phyloP scores from a whole-genome alignment of 2,888 invertebrate genomes.

The Drosophila sordidula region DNA sequence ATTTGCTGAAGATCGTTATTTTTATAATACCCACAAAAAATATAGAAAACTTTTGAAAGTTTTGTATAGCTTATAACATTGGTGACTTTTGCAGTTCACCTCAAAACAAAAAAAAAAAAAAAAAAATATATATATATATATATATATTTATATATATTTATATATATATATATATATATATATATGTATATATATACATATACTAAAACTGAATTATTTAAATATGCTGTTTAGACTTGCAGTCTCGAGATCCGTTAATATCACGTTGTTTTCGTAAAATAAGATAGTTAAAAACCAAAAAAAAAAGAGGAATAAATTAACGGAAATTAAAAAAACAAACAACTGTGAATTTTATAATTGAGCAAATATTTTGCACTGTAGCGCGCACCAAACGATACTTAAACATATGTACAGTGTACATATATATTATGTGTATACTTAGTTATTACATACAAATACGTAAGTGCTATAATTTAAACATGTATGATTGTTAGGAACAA shows the following conservation, averaged over 20 bases:
- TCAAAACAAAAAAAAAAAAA: background rate
- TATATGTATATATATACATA: background rate
- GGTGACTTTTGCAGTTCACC: background rate
- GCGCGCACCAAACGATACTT: conserved; percentile 58
- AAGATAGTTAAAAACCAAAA: conserved; percentile 15
- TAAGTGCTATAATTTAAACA: conserved; percentile 25
- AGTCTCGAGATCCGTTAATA: conserved; percentile 7
- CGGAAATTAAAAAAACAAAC: conserved; percentile 6
- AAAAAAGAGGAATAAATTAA: background rate
- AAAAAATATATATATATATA: background rate
- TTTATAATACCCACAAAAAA: conserved; percentile 13
- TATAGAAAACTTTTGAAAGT: conserved; percentile 10
- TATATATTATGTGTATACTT: conserved; percentile 20
- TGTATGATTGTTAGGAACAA: conserved; percentile 18
- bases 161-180: background rate
- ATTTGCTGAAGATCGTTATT: conserved; percentile 60
- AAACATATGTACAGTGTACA: conserved; percentile 29
- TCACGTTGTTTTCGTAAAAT: conserved; percentile 10
- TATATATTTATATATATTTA: too few species aligned
- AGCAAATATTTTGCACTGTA: conserved; percentile 77
- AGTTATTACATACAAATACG: conserved; percentile 5
- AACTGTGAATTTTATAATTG: conserved; percentile 73
- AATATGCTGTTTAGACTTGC: conserved; percentile 10
- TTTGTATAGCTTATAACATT: background rate
- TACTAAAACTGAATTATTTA: background rate